A percentile compares a stretch with the other conserved stretches of the same genome.
Conservation (phyloP, 2,888 invertebrate genomes). For the Cephonodes hylas region DNA sequence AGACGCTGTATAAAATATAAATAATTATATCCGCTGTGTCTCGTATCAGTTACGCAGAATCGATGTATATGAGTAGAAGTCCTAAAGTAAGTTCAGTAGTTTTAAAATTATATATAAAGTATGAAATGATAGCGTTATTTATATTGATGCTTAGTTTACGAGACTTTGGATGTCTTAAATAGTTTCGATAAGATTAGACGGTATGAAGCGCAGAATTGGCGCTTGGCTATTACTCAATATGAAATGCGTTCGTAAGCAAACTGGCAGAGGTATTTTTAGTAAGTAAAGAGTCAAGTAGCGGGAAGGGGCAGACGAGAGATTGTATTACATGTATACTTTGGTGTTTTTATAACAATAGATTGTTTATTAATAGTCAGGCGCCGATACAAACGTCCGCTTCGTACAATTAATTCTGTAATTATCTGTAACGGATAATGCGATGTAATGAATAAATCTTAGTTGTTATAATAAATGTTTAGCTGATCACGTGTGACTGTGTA, state of each 20-base stretch:
- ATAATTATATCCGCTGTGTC: conserved; percentile 62
- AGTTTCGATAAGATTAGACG: conserved; percentile 68
- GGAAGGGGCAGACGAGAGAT: too few species aligned
- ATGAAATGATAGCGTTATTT: conserved; percentile 76
- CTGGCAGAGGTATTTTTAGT: background rate
- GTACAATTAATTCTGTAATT: conserved; percentile 66
- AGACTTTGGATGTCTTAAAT: conserved; percentile 72
- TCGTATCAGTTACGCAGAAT: conserved; percentile 64
- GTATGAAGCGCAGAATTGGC: conserved; percentile 63
- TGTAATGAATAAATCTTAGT: conserved; percentile 73
- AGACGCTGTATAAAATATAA: conserved; percentile 70
- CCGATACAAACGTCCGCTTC: conserved; percentile 58
- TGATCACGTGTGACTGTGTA: conserved; percentile 74
- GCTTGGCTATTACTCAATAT: conserved; percentile 58
- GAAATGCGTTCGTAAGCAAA: background rate
- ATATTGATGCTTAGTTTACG: conserved; percentile 77
- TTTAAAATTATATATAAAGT: conserved; percentile 69
- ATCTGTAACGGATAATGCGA: conserved; percentile 70
- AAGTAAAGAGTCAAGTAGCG: too few species aligned
- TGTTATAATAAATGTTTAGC: conserved; percentile 81
- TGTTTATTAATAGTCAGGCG: conserved; percentile 58
- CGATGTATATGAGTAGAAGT: conserved; percentile 67
- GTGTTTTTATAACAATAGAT: background rate
- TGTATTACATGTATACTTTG: background rate
- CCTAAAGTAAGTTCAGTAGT: conserved; percentile 71